These are phyloP conservation scores for Tipula lateralis DNA, from an alignment of 2,888 invertebrate genomes.

Conservation along the genomic window DNA sequence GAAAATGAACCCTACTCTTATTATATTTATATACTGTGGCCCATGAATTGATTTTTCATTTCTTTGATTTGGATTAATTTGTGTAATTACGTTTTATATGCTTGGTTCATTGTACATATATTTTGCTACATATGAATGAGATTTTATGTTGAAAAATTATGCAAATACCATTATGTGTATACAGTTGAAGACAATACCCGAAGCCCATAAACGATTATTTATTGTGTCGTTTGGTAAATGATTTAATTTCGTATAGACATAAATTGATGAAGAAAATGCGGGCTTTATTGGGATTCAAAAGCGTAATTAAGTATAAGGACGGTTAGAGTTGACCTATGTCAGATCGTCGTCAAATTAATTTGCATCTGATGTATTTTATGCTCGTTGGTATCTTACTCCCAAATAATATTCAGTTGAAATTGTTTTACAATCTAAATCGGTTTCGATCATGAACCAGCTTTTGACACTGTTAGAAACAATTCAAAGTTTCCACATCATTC, in stretches of 20 bases:
- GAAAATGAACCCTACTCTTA: neutral
- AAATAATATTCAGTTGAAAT: no score
- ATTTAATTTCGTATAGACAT: neutral
- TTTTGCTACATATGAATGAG: neutral
- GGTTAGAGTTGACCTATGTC: no score
- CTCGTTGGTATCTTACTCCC: no score
- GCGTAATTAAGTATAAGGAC: no score
- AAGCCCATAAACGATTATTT: no score
- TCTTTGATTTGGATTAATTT: slow-evolving; percentile 14
- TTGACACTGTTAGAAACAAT: no score
- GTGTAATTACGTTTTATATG: neutral
- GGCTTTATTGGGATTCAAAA: no score
- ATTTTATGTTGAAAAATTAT: neutral
- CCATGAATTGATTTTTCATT: neutral
- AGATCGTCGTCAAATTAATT: no score
- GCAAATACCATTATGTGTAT: neutral
- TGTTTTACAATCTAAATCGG: no score
- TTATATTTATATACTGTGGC: neutral
- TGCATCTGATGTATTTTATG: no score
- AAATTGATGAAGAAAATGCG: neutral
- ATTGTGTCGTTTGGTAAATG: neutral
- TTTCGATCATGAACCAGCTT: no score
- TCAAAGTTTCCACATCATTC: no score
- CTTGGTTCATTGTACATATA: neutral
- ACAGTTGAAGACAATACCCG: neutral